A percentile compares a stretch with the other conserved stretches of the same genome.
Conservation (phyloP, 2,888 invertebrate species). For the Callinectes sapidus region DNA sequence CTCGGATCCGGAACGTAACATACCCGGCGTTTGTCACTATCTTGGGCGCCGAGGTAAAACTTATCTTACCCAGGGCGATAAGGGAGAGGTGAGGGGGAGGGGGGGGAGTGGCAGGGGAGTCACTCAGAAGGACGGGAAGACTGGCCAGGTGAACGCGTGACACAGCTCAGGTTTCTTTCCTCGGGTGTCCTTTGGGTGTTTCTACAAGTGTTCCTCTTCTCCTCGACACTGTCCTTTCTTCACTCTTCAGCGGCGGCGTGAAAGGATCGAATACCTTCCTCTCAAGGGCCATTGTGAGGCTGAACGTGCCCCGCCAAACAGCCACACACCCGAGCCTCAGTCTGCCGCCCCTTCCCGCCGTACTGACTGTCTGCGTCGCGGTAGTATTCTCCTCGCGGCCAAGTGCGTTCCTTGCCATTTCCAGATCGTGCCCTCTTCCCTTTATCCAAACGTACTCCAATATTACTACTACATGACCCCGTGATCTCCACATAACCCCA, state of each 20-base stretch:
- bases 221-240: neutral
- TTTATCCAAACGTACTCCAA: neutral
- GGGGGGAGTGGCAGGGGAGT: neutral
- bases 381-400: neutral
- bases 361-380: neutral
- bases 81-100: neutral
- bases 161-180: neutral
- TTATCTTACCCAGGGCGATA: neutral
- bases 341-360: neutral
- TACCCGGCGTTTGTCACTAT: neutral
- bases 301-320: neutral
- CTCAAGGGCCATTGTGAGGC: neutral
- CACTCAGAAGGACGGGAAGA: neutral
- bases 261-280: neutral
- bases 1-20: conserved; percentile 17
- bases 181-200: neutral
- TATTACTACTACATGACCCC: neutral
- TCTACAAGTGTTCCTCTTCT: neutral
- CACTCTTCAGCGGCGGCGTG: neutral
- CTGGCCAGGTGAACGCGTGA: neutral
- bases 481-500: neutral
- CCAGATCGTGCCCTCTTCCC: neutral
- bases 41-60: neutral
- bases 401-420: neutral
- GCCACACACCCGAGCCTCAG: neutral